Evolutionary conservation across 2,797 vertebrate genomes (phyloP).

Genomic region (Parambassis ranga): DNA sequence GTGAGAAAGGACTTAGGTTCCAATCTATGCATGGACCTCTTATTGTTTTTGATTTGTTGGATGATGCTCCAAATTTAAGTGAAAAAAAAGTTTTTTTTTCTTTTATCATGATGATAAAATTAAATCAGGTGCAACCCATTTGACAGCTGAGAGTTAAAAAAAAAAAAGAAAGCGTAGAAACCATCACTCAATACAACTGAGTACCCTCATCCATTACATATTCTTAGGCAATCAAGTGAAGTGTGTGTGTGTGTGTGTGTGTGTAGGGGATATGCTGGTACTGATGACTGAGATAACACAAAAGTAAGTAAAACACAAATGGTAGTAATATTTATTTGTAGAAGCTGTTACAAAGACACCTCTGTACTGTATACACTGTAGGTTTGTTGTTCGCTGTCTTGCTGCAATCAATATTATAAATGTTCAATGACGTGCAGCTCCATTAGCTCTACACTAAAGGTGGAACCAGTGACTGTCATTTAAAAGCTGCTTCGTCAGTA

Average conservation of each 20-base stretch:
- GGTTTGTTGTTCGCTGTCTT: background rate
- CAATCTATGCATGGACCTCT: background rate
- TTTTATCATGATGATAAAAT: no score
- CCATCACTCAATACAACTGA: conserved; percentile 29
- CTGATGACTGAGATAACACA: conserved; percentile 9
- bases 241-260: conserved; percentile 7
- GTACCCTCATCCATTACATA: conserved; percentile 21
- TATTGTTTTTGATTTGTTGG: no score
- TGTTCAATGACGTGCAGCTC: conserved; percentile 13
- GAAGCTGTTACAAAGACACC: no score
- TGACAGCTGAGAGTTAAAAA: conserved; percentile 1
- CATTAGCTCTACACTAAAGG: conserved; percentile 39
- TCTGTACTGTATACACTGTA: no score
- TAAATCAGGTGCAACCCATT: background rate
- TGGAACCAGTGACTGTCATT: conserved; percentile 31
- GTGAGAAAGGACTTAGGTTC: conserved; percentile 30
- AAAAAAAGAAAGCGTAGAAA: conserved; percentile 24
- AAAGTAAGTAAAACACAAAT: conserved; percentile 4
- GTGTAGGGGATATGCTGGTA: conserved; percentile 28
- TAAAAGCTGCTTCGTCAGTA: conserved; percentile 22
- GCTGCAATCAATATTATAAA: background rate
- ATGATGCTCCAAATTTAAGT: no score
- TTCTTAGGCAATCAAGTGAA: background rate
- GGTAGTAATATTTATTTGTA: background rate
- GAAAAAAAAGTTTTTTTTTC: no score